Evolutionary conservation across 2,113 vertebrate genomes (phyloP).

Genomic region (Callorhinus ursinus): DNA sequence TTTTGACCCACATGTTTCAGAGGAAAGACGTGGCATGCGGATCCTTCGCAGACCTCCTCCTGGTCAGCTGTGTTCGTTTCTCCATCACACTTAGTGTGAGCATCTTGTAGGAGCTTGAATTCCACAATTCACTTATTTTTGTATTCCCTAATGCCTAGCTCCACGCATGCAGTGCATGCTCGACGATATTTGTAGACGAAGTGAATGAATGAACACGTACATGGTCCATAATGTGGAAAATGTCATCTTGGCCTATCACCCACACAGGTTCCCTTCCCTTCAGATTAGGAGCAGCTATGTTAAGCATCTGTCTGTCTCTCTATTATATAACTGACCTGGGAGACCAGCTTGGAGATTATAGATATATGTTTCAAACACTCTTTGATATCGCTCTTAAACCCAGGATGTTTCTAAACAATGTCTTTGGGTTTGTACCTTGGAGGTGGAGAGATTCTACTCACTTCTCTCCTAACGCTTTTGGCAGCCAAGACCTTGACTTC

Average conservation of each 20-base stretch:
- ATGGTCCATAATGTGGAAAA: not conserved
- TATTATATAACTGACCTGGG: not conserved
- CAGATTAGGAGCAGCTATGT: not conserved
- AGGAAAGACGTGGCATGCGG: accelerated
- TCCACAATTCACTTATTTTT: not conserved
- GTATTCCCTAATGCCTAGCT: not conserved
- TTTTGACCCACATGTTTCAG: not conserved
- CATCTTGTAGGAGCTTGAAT: not conserved
- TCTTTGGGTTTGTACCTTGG: not conserved
- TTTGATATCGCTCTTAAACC: not conserved
- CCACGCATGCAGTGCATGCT: too few relatives aligned
- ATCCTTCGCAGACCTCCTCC: not conserved
- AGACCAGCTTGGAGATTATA: not conserved
- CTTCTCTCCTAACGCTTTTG: not conserved
- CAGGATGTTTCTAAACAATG: not conserved
- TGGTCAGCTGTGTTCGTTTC: accelerated
- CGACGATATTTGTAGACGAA: not conserved
- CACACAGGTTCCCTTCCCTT: not conserved
- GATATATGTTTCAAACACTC: not conserved
- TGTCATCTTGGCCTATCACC: accelerated
- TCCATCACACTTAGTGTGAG: not conserved
- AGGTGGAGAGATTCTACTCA: not conserved
- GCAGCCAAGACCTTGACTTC: not conserved
- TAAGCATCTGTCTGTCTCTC: not conserved
- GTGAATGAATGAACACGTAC: not conserved